Evolutionary conservation across 2,797 vertebrate species (phyloP).

Genomic region (Melopsittacus undulatus): DNA sequence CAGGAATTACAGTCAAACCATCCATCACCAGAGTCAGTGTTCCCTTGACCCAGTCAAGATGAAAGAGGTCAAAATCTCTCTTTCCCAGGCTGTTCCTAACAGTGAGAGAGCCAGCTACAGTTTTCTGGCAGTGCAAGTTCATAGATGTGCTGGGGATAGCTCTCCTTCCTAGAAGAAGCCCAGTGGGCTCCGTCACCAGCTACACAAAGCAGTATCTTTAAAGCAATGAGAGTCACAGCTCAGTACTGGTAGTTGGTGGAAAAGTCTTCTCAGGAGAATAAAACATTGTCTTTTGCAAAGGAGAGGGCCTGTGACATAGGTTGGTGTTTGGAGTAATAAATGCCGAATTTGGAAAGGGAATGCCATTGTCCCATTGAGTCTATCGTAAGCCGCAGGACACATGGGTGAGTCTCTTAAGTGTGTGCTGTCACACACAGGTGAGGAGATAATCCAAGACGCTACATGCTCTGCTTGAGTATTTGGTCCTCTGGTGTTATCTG

Average conservation of each 20-base stretch:
- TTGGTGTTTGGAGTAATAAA: background rate
- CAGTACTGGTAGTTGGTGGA: background rate
- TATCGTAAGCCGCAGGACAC: background rate
- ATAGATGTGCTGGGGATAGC: background rate
- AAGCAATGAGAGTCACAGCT: background rate
- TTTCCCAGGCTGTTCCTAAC: background rate
- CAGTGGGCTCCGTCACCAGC: background rate
- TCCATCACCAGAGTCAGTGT: background rate
- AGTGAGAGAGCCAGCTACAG: background rate
- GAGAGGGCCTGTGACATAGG: background rate
- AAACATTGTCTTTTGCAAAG: background rate
- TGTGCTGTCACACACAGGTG: background rate
- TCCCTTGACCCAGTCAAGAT: slow-evolving; percentile 25
- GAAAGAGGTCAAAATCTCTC: background rate
- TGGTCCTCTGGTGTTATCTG: background rate
- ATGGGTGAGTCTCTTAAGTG: background rate
- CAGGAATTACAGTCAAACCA: slow-evolving; percentile 47
- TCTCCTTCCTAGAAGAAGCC: background rate
- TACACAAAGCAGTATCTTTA: background rate
- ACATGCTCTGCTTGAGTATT: background rate
- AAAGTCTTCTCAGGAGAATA: background rate
- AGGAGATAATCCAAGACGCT: background rate
- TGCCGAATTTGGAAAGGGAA: background rate
- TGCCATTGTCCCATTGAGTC: background rate
- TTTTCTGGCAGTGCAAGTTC: background rate